Base-by-base conservation (phyloP, 2,888 invertebrate species). In the Aleiodes alternator region DNA sequence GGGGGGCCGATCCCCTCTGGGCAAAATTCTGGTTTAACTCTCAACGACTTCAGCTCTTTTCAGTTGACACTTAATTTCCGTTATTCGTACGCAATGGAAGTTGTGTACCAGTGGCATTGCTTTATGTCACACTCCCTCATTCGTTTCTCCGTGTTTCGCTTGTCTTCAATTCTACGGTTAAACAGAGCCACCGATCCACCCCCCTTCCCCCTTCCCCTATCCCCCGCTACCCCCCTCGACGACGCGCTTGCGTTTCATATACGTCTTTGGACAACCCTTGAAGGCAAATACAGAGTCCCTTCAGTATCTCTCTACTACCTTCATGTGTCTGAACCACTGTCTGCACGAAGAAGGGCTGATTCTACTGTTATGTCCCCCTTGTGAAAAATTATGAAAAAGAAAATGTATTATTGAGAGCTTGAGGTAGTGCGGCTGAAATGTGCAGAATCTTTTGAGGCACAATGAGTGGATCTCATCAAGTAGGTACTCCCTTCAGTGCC, bases 1-100 rank as follows among this genome's bases (percentile, higher is more conserved):
- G 57, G n/a, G 16, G 53, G 69, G 64, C 6, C n/a, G 16, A 59
- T 64, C 43, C 43, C 64, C 34, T 11, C 11, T 8, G 16, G 64
- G 43, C 16, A 43, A 64, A 64, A 43, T 64, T 29, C 56, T 69
- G 74, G 61, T 51, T 75, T 68, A 74, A 73, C 77, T 70, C 75
- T 76, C 78, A 48, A 69, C 79, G 76, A 76, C 81, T 80, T 80
- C 79, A 71, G 82, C 81, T 83, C 83, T 83, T 84, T 84, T 85
- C 83, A 82, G 87, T 88, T 89, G 89, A 89, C 89, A 89, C 89
- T 89, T 89, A 89, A 89, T 89, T 89, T 89, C 89, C 89, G 89
- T 86, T 88, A 88, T 88, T 88, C 87, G 87, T 88, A 88, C 87
- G 85, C 86, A 85, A 85, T 84, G 74, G 74, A 53, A 38, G 84